phyloP scores from a whole-genome alignment of 2,888 invertebrate species.

The Coelopa pilipes region DNA sequence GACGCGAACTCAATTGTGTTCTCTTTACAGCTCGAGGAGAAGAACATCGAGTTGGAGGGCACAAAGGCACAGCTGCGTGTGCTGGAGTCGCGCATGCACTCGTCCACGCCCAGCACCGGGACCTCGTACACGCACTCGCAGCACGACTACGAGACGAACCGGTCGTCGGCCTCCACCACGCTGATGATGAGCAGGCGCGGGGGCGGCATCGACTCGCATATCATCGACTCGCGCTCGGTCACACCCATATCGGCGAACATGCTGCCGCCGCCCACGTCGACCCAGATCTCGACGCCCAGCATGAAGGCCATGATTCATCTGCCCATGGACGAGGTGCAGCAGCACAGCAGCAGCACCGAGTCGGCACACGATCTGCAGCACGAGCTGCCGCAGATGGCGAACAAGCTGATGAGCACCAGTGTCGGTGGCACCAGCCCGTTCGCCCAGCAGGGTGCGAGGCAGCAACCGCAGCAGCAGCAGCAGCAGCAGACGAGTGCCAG shows the following conservation, averaged over 20 bases:
- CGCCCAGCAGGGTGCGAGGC: conserved; percentile 45
- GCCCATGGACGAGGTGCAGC: conserved; percentile 68
- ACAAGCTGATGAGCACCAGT: conserved; percentile 57
- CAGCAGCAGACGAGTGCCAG: background rate
- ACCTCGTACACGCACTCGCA: conserved; percentile 63
- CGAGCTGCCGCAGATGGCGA: conserved; percentile 32
- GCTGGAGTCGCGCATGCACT: conserved; percentile 70
- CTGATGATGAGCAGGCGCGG: conserved; percentile 61
- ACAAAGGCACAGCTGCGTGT: conserved; percentile 81
- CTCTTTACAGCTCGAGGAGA: conserved; percentile 77
- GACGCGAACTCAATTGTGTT: background rate
- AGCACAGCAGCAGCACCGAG: conserved; percentile 74
- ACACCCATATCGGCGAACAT: conserved; percentile 48
- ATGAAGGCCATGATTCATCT: conserved; percentile 72
- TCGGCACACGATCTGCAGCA: conserved; percentile 70
- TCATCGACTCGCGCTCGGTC: conserved; percentile 47
- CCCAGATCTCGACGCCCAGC: conserved; percentile 69
- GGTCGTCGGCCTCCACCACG: conserved; percentile 61
- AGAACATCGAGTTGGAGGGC: conserved; percentile 85
- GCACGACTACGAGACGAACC: conserved; percentile 62
- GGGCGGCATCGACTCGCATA: conserved; percentile 52
- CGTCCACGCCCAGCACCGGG: conserved; percentile 65
- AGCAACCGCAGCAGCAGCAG: conserved; percentile 47
- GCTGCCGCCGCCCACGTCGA: conserved; percentile 51
- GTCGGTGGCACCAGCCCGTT: conserved; percentile 59